Base-by-base conservation (phyloP, 2,113 vertebrate genomes). In the Plecotus auritus region DNA sequence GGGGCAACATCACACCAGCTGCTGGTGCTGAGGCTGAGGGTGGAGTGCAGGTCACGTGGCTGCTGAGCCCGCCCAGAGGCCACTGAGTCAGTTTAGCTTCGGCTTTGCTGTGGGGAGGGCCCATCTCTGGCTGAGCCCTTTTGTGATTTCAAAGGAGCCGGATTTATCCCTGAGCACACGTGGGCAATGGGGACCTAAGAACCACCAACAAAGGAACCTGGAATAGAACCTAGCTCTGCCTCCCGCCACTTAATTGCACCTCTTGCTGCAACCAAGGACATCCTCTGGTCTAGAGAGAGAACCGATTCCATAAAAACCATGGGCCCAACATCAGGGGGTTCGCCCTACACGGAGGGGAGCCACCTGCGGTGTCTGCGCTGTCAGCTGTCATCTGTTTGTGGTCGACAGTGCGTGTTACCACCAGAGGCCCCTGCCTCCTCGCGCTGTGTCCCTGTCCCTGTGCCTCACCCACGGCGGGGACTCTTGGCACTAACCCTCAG, bases 111-210 rank as follows among this genome's bases (percentile, higher is more conserved):
- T 4, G 7, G 59, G 82, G 49, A 59, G 77, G 16, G 49, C 28
- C 28, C 8, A 0, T 16, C 35, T 0, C 85, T 9, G 28, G n/a
- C 5, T 28, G 54, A 78, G 23, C 40, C 90, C n/a, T 72, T n/a
- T 11, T 86, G 51, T 8, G 69, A 67, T 66, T 85, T 96, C 95
- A 96, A 89, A 94, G 78, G 47, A 22, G 42, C 95, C n/a, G 54
- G 54, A 94, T 89, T 78, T 95, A 95, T 83, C 90, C 40, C 30
- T 28, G 92, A 82, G 51, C 73, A 69, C 61, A 72, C 87, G 8
- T 22, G 90, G 92, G 37, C n/a, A 45, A 35, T 35, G n/a, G 73
- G 80, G 61, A 61, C 14, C 56, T 5, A 90, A 35, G 51, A 54
- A 47, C 18, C 72, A 2, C 18, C 1, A 76, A 18, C 12, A n/a